phyloP scores from a whole-genome alignment of 2,888 invertebrate species.

The Trissolcus japonicus region DNA sequence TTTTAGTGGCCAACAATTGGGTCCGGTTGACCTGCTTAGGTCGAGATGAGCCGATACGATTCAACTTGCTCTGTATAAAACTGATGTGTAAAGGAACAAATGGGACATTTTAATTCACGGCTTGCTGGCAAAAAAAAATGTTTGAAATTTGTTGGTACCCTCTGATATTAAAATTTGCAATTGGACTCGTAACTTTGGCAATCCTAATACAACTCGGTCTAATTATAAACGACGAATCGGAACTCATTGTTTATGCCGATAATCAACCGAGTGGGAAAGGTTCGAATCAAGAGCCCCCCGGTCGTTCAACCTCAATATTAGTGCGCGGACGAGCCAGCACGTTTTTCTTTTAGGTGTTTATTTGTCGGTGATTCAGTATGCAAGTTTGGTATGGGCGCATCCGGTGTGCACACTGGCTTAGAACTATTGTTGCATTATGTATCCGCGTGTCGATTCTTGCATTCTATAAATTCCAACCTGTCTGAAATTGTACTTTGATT shows the following conservation, averaged over 20 bases:
- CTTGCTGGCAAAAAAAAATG: too few relatives aligned
- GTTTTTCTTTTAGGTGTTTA: conserved; percentile 61
- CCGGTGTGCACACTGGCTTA: conserved; percentile 70
- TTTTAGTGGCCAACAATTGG: conserved; percentile 1
- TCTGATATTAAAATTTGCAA: too few relatives aligned
- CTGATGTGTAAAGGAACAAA: conserved; percentile 7
- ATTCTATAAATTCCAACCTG: conserved; percentile 52
- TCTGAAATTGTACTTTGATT: conserved; percentile 22
- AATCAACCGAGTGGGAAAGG: conserved; percentile 13
- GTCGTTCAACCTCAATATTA: conserved; percentile 55
- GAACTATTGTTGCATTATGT: conserved; percentile 72
- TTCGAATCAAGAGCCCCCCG: conserved; percentile 20
- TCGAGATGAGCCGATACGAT: conserved; percentile 23
- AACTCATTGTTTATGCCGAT: conserved; percentile 4
- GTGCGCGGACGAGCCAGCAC: conserved; percentile 62
- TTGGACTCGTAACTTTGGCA: too few relatives aligned
- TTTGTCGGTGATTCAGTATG: conserved; percentile 69
- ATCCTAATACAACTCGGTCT: too few relatives aligned
- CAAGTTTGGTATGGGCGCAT: conserved; percentile 72
- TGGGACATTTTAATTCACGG: conserved; percentile 2
- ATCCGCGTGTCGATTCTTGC: conserved; percentile 66
- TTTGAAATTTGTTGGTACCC: too few relatives aligned
- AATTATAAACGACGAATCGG: too few relatives aligned
- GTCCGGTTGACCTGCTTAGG: conserved; percentile 28
- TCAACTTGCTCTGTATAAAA: conserved; percentile 18